Evolutionary conservation across 2,113 vertebrate genomes (phyloP).

Genomic region (Neotoma lepida): DNA sequence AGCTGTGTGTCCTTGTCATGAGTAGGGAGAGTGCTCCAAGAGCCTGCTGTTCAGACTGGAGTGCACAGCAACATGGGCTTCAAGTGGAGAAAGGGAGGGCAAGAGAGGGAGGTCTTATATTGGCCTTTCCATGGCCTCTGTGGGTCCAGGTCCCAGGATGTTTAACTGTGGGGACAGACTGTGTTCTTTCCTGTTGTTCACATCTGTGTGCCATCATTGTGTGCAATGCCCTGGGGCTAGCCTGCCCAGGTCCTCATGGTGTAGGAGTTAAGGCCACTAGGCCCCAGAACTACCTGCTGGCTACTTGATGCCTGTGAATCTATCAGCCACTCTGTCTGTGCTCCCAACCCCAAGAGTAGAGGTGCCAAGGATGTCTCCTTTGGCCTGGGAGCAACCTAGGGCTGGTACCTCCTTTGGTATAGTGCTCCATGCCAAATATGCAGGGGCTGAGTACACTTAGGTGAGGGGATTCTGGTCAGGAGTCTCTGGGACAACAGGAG

Average conservation of each 20-base stretch:
- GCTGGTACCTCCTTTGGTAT: accelerated
- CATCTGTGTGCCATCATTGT: not conserved
- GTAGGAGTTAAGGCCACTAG: not conserved
- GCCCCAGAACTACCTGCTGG: not conserved
- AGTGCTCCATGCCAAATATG: not conserved
- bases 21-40: not conserved
- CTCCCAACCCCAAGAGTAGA: too few species aligned
- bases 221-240: not conserved
- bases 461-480: too few species aligned
- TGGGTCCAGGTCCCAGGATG: not conserved
- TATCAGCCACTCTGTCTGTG: accelerated
- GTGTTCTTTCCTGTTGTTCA: not conserved
- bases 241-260: not conserved
- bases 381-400: not conserved
- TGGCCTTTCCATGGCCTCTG: not conserved
- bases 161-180: not conserved
- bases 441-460: not conserved
- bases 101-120: too few species aligned
- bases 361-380: too few species aligned
- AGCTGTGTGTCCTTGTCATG: not conserved
- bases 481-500: not conserved
- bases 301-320: not conserved
- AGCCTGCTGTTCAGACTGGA: not conserved
- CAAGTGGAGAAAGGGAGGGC: not conserved
- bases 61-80: not conserved